Conservation (phyloP, 2,888 invertebrate species). For the Anodontia alba region DNA sequence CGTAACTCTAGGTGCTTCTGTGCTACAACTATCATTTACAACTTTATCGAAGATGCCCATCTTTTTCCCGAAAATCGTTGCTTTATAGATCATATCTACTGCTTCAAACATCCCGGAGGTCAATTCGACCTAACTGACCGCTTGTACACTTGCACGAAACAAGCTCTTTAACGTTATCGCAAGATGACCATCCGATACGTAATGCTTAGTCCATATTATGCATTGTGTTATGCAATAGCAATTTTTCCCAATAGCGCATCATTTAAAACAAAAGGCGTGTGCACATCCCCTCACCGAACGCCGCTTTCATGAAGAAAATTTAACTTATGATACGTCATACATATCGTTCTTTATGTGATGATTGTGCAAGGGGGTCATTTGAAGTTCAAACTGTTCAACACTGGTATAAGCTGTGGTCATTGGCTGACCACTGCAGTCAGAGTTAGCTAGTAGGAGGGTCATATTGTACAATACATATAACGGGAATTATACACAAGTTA, state of each 20-base stretch:
- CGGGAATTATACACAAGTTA: slow-evolving; percentile 14
- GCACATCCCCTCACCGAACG: background rate
- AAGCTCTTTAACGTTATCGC: slow-evolving; percentile 1
- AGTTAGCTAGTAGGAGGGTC: slow-evolving; percentile 53
- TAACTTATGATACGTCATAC: slow-evolving; percentile 55
- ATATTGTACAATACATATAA: slow-evolving; percentile 54
- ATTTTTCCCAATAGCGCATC: background rate
- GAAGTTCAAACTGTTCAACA: slow-evolving; percentile 73
- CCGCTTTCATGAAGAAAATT: background rate
- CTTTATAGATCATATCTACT: slow-evolving; percentile 39
- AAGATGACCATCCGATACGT: background rate
- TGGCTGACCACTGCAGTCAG: slow-evolving; percentile 64
- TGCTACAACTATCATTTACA: slow-evolving; percentile 41
- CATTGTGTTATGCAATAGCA: background rate
- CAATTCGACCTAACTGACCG: slow-evolving; percentile 45
- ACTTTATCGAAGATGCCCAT: slow-evolving; percentile 53
- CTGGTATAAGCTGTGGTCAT: slow-evolving; percentile 77
- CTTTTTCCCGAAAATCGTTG: slow-evolving; percentile 43
- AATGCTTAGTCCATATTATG: slow-evolving; percentile 9
- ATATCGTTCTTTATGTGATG: slow-evolving; percentile 71
- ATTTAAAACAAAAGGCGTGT: slow-evolving; percentile 18
- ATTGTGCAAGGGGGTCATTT: slow-evolving; percentile 76
- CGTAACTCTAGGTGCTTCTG: slow-evolving; percentile 48
- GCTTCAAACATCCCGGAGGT: slow-evolving; percentile 48
- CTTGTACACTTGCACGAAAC: background rate